Evolutionary conservation across 2,113 vertebrate genomes (phyloP).

Genomic region (Pardalotus punctatus): DNA sequence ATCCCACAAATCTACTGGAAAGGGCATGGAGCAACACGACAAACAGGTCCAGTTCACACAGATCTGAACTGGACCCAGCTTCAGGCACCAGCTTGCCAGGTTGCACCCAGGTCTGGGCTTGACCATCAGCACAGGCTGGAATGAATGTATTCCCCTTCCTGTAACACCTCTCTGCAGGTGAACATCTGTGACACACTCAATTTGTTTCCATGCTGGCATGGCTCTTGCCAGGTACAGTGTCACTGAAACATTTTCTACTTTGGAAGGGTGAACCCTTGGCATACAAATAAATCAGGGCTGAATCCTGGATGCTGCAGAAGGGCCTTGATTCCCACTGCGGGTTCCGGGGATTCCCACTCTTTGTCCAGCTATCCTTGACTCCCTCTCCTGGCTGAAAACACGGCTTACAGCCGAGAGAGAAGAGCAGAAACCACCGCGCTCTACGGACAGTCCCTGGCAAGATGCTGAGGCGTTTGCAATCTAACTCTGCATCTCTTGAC

Average conservation of each 20-base stretch:
- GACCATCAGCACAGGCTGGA: not conserved
- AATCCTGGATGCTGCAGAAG: not conserved
- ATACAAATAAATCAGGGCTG: not conserved
- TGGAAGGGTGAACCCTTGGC: not conserved
- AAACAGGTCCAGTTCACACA: not conserved
- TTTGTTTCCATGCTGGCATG: not conserved
- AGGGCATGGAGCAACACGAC: not conserved
- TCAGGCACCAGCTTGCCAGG: not conserved
- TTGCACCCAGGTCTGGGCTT: not conserved
- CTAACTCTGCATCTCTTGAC: rapidly evolving
- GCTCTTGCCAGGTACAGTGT: not conserved
- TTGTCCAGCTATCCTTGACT: not conserved
- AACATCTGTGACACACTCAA: not conserved
- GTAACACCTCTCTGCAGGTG: not conserved
- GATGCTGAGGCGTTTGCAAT: not conserved
- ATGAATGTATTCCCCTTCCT: not conserved
- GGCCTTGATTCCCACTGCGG: not conserved
- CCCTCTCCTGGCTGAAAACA: slow-evolving; percentile 43
- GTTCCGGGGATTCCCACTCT: not conserved
- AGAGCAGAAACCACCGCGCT: not conserved
- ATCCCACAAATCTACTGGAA: not conserved
- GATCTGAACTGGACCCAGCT: not conserved
- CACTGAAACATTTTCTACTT: not conserved
- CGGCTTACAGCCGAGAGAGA: not conserved
- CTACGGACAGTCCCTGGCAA: not conserved